phyloP scores from a whole-genome alignment of 2,113 vertebrate genomes.

The Carollia perspicillata region DNA sequence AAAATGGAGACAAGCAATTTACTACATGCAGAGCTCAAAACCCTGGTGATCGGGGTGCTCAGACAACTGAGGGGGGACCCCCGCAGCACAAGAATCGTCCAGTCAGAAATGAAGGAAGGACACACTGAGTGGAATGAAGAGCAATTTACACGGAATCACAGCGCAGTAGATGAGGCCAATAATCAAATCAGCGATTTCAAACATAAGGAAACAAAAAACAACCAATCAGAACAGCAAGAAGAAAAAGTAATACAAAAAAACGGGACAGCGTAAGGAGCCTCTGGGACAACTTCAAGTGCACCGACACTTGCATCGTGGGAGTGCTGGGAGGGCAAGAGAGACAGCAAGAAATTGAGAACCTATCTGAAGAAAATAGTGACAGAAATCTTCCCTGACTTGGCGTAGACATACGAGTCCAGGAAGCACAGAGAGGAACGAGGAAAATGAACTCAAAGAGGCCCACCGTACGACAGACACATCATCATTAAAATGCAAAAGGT shows the following conservation, averaged over 20 bases:
- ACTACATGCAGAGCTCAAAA: not conserved
- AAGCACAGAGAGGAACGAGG: not conserved
- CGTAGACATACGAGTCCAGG: not conserved
- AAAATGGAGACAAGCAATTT: not conserved
- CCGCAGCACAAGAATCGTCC: not conserved
- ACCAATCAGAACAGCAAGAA: not conserved
- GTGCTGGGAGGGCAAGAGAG: not conserved
- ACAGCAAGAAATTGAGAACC: not conserved
- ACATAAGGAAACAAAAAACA: not conserved
- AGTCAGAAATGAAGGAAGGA: not conserved
- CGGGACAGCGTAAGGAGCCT: not conserved
- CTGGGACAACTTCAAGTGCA: not conserved
- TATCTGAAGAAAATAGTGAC: not conserved
- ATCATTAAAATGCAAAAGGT: not conserved
- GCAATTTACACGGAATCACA: not conserved
- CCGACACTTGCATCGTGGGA: not conserved
- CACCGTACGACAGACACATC: not conserved
- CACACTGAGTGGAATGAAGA: not conserved
- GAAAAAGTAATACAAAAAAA: not conserved
- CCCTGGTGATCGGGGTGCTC: not conserved
- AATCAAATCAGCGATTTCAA: not conserved
- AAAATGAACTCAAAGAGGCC: not conserved
- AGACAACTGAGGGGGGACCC: not conserved
- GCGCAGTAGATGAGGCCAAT: not conserved
- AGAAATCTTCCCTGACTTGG: not conserved